Evolutionary conservation across 1,140 invertebrate species (phyloP).

Genomic region (Drosophila pseudoananassae): DNA sequence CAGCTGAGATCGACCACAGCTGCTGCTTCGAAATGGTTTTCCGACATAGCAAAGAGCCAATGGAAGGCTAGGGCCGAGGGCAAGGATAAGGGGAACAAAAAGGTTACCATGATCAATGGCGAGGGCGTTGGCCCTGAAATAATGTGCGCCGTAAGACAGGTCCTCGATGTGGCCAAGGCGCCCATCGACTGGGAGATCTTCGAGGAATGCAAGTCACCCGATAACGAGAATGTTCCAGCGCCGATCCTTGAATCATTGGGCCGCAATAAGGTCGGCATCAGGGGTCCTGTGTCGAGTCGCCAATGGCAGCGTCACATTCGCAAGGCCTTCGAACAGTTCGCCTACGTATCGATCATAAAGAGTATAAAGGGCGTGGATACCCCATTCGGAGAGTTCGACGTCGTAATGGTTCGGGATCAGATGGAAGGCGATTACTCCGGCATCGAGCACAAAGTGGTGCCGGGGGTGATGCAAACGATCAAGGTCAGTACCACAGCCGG

Average conservation of each 20-base stretch:
- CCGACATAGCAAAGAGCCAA: no score
- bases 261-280: constrained; percentile 51
- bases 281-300: constrained; percentile 37
- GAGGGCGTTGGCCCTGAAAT: constrained; percentile 61
- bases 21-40: constrained; percentile 8
- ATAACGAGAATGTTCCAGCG: constrained; percentile 1
- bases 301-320: constrained; percentile 33
- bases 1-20: not conserved
- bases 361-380: constrained; percentile 39
- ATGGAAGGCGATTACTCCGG: constrained; percentile 69
- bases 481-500: constrained; percentile 60
- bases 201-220: not conserved
- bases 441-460: constrained; percentile 63
- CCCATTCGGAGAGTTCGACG: constrained; percentile 41
- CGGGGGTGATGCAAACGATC: constrained; percentile 62
- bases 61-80: not conserved
- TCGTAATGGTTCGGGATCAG: constrained; percentile 59
- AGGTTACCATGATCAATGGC: constrained; percentile 52
- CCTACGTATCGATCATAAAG: constrained; percentile 43
- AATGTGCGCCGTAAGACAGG: constrained; percentile 28
- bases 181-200: constrained; percentile 54
- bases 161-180: constrained; percentile 28
- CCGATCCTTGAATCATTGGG: constrained; percentile 35
- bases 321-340: constrained; percentile 49
- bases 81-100: not conserved